Base-by-base conservation (phyloP, 2,888 invertebrate species). In the Ferrisia virgata region DNA sequence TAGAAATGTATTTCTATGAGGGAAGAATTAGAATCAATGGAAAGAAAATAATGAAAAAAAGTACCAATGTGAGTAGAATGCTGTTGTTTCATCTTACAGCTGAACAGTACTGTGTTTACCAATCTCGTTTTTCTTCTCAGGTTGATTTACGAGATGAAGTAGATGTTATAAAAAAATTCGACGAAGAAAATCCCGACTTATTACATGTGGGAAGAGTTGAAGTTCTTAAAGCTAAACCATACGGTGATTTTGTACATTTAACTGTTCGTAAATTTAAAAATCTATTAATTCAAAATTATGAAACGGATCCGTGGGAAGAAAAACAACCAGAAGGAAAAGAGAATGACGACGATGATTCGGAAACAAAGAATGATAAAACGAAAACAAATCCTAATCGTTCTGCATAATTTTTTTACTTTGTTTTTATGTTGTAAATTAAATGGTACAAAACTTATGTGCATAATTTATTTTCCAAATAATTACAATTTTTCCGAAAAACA, bases 21-120 rank as follows among this genome's bases (percentile, higher is more conserved):
- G 94, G 93, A 87, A 94, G 92, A 90, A 92, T 96, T 85, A 91
- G 94, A 87, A 88, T 95, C 0, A 96, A 96, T 89, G 95, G 95
- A 6, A 90, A 91, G 86, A 94, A 94, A 88, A 89, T 94, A 0
- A 86, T 90, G 47, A 96, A 96, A 88, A 96, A 96, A 89, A 94
- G 94, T 88, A 88, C 88, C 18, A 88, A 90, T 87, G 93, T 95
- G 88, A 90, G 90, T 1, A 11, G 43, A 64, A 31, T 53, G 53
- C 86, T 64, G 87, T 87, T 47, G 72, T 43, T 85, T 85, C n/a
- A n/a, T n/a, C n/a, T n/a, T n/a, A n/a, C n/a, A n/a, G n/a, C n/a
- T n/a, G n/a, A n/a, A n/a, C n/a, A n/a, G n/a, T n/a, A n/a, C n/a
- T n/a, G n/a, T n/a, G n/a, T n/a, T n/a, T 15, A 79, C 25, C 31